Base-by-base conservation (phyloP, 2,888 invertebrate genomes). In the Ptychoptera albimana region DNA sequence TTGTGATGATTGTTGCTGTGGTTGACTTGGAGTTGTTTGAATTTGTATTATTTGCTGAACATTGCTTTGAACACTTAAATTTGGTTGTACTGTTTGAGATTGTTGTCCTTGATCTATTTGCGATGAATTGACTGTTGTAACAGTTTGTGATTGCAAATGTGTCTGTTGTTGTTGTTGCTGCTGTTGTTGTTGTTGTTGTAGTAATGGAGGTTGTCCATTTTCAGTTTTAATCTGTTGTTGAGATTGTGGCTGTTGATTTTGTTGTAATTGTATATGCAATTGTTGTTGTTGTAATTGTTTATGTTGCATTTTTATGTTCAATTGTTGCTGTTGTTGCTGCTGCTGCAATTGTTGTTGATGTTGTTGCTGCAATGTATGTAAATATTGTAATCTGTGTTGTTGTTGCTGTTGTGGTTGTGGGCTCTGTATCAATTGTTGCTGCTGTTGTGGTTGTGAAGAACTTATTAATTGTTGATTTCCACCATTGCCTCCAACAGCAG, bases 341-440 rank as follows among this genome's bases (percentile, higher is more conserved):
- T 59, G 52, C 40, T 51, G 51, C 11, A 52, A 48, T 39, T 49
- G 47, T 35, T 55, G 57, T 44, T 56, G 54, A 11, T 57, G 52
- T 29, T 54, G 48, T 41, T 49, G 50, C 36, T 47, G 45, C 12
- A 32, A 32, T 11, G 9, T 32, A 32, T 70, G 50, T 65, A 69
- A 67, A 54, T 68, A 68, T 66, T 73, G 72, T 53, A 72, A 67
- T 7, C 59, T 58, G 30, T 58, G 59, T 37, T 72, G 60, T 48
- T 72, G 73, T 47, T 73, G 74, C 55, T 73, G 73, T 54, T 74
- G 74, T 42, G 52, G 55, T 49, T 60, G 62, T 43, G 60, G 61
- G 14, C 60, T 58, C 2, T 57, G 57, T 5, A 59, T 58, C 36
- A 60, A 49, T 29, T 56, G 59, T 45, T 63, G 62, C 1, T 60